phyloP scores from a whole-genome alignment of 2,888 invertebrate species.

The Zygothrica quintamaculata region DNA sequence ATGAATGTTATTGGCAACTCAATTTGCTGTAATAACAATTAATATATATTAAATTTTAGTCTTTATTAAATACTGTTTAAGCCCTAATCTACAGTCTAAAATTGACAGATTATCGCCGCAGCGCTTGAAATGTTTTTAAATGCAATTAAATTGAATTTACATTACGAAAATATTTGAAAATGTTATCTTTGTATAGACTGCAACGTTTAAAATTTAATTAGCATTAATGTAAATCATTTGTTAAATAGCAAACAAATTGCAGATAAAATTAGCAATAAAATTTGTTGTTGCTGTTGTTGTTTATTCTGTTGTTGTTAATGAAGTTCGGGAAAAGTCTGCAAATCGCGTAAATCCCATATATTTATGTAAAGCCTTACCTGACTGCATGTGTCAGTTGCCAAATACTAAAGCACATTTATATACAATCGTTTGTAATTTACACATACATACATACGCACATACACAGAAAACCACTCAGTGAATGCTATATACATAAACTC shows the following conservation, averaged over 20 bases:
- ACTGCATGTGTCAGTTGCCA: constrained; percentile 40
- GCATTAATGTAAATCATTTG: constrained; percentile 53
- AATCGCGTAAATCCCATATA: constrained; percentile 11
- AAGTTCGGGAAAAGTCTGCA: constrained; percentile 20
- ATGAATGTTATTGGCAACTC: constrained; percentile 14
- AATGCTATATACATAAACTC: constrained; percentile 1
- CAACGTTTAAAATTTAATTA: constrained; percentile 64
- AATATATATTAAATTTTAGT: constrained; percentile 1
- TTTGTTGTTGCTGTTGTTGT: constrained; percentile 12
- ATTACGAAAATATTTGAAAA: constrained; percentile 23
- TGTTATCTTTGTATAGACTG: constrained; percentile 25
- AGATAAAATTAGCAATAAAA: constrained; percentile 3
- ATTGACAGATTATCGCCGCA: background rate
- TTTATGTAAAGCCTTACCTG: constrained; percentile 5
- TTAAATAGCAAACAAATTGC: constrained; percentile 11
- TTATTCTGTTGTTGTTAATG: constrained; percentile 37
- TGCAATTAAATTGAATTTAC: constrained; percentile 64
- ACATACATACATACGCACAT: background rate
- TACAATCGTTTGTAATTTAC: constrained; percentile 33
- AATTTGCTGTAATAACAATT: constrained; percentile 22
- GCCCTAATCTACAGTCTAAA: no score
- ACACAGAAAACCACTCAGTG: constrained; percentile 1
- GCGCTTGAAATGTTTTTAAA: constrained; percentile 34
- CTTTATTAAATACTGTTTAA: no score
- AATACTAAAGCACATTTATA: constrained; percentile 29